A percentile compares a stretch with the other conserved stretches of the same genome.
phyloP scores from a whole-genome alignment of 2,113 vertebrate genomes.

The Bothrops jararaca region DNA sequence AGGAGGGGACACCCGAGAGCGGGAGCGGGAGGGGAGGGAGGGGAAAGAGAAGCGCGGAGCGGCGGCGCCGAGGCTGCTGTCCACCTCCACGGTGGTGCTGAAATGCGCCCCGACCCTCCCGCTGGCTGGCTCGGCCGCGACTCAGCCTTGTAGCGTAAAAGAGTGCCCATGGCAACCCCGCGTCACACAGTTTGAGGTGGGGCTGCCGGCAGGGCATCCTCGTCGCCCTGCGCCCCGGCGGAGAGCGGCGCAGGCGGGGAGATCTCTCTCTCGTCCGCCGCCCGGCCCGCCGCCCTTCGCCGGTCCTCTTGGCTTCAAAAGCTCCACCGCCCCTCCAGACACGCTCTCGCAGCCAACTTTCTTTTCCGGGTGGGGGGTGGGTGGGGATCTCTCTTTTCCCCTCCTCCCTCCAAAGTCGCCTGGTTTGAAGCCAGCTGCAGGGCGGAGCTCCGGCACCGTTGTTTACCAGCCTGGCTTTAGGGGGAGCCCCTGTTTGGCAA shows the following conservation, averaged over 20 bases:
- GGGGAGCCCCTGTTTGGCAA: background rate
- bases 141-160: conserved; percentile 74
- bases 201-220: conserved; percentile 13
- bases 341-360: background rate
- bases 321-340: background rate
- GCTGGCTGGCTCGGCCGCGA: background rate
- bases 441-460: background rate
- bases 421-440: background rate
- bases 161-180: conserved; percentile 83
- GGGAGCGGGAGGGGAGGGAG: background rate
- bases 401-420: background rate
- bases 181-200: conserved; percentile 77
- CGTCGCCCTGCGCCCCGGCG: background rate
- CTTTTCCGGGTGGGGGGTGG: background rate
- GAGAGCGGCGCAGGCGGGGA: background rate
- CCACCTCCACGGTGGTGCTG: conserved; percentile 76
- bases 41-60: background rate
- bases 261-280: too few species aligned
- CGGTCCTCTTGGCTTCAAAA: background rate
- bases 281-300: background rate
- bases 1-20: background rate
- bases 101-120: conserved; percentile 59
- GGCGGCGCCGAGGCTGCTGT: conserved; percentile 63
- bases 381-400: background rate
- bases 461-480: background rate